phyloP scores from a whole-genome alignment of 2,797 vertebrate species.

The Sus cebifrons region DNA sequence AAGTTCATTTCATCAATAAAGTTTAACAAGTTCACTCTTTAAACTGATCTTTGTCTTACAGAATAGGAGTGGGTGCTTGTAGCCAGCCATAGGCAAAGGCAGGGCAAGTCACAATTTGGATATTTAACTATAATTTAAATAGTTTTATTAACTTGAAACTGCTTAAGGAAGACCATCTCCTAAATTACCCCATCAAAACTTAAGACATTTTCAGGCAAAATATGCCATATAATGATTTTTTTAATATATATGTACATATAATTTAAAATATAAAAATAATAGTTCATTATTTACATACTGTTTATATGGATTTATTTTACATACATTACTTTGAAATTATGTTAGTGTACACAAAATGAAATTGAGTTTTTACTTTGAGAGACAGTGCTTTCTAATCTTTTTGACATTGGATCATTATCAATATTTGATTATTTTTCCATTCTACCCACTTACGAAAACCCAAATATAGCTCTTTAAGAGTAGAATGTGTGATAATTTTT shows the following conservation, averaged over 20 bases:
- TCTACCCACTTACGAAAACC: not conserved
- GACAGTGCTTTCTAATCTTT: not conserved
- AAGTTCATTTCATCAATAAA: not conserved
- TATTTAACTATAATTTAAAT: not conserved
- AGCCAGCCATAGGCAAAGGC: not conserved
- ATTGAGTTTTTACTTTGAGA: not conserved
- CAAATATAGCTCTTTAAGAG: not conserved
- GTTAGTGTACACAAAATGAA: not conserved
- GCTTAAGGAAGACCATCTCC: not conserved
- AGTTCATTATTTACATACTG: not conserved
- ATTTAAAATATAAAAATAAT: not conserved
- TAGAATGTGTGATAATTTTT: not conserved
- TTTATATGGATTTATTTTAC: not conserved
- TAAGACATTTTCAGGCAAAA: not conserved
- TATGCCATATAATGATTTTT: not conserved
- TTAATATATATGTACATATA: not conserved
- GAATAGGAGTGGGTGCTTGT: not conserved
- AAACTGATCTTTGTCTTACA: not conserved
- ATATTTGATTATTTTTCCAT: not conserved
- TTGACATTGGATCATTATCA: not conserved
- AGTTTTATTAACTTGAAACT: not conserved
- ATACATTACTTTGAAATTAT: not conserved
- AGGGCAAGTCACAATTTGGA: not conserved
- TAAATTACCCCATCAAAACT: not conserved
- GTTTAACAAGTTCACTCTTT: not conserved